phyloP scores from a whole-genome alignment of 2,113 vertebrate genomes.

The Pristiophorus japonicus region DNA sequence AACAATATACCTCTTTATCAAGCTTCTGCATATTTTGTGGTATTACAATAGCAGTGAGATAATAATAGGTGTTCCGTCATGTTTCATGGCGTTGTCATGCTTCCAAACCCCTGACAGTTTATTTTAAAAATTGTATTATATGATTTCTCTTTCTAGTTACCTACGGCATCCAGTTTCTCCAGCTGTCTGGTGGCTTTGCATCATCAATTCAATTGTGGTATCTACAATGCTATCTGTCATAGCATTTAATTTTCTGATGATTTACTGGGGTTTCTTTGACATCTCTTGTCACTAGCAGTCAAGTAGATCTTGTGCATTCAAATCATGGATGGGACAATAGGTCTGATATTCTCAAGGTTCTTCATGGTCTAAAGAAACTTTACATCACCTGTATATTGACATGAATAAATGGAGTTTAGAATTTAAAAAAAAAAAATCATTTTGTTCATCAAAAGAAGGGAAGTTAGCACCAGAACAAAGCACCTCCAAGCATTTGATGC shows the following conservation, averaged over 20 bases:
- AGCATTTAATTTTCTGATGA: background rate
- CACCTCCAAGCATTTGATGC: background rate
- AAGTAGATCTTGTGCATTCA: background rate
- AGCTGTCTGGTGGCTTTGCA: background rate
- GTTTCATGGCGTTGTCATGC: background rate
- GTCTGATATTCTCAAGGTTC: background rate
- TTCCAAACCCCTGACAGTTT: background rate
- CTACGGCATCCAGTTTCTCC: background rate
- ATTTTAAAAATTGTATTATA: background rate
- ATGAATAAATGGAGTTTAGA: background rate
- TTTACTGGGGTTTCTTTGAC: background rate
- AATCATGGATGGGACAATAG: constrained; percentile 1
- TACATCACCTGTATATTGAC: background rate
- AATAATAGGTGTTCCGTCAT: background rate
- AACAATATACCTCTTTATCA: background rate
- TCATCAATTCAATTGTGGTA: background rate
- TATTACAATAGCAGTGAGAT: background rate
- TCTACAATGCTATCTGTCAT: background rate
- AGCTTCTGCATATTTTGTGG: background rate
- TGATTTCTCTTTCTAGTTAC: background rate
- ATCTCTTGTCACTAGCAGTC: background rate
- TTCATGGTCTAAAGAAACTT: background rate
- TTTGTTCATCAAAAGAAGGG: background rate
- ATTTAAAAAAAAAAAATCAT: background rate
- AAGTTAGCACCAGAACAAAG: background rate